A percentile compares a stretch with the other conserved stretches of the same genome.
phyloP scores from a whole-genome alignment of 2,888 invertebrate genomes.

The Brenthis ino region DNA sequence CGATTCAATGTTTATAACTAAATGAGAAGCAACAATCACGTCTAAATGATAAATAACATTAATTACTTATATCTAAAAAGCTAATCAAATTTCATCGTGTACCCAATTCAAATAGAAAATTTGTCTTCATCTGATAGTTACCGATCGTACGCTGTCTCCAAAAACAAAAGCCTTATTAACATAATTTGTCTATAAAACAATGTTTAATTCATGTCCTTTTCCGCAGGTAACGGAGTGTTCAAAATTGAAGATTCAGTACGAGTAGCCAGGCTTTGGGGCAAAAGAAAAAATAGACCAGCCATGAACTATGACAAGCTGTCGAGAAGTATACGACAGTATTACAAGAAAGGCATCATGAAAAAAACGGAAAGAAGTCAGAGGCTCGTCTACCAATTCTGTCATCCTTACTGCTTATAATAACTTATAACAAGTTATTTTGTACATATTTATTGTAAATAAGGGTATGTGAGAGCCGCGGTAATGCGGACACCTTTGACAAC shows the following conservation, averaged over 20 bases:
- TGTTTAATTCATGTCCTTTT: constrained; percentile 64
- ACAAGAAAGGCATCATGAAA: constrained; percentile 99
- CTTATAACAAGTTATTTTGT: constrained; percentile 59
- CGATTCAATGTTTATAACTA: neutral
- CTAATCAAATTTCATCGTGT: neutral
- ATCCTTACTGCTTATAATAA: constrained; percentile 91
- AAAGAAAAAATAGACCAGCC: constrained; percentile 97
- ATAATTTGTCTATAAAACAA: constrained; percentile 40
- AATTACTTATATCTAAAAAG: too few species aligned
- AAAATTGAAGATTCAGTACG: constrained; percentile 99
- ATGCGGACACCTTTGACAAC: constrained; percentile 67
- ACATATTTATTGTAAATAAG: constrained; percentile 61
- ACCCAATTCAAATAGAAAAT: constrained; percentile 8
- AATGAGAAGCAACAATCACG: neutral
- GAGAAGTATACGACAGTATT: constrained; percentile 98
- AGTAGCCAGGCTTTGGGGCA: constrained; percentile 99
- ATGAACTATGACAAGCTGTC: constrained; percentile 99
- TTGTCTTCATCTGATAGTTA: constrained; percentile 18
- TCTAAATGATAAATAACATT: neutral
- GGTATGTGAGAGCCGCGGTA: constrained; percentile 71
- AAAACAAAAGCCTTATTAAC: constrained; percentile 38
- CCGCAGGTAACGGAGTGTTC: constrained; percentile 92
- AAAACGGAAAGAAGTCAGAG: constrained; percentile 99
- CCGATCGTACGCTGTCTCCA: constrained; percentile 16
- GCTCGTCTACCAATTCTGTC: constrained; percentile 99